A percentile compares a stretch with the other conserved stretches of the same genome.
Evolutionary conservation across 2,797 vertebrate genomes (phyloP).

Genomic region (Pseudomugil gertrudae): DNA sequence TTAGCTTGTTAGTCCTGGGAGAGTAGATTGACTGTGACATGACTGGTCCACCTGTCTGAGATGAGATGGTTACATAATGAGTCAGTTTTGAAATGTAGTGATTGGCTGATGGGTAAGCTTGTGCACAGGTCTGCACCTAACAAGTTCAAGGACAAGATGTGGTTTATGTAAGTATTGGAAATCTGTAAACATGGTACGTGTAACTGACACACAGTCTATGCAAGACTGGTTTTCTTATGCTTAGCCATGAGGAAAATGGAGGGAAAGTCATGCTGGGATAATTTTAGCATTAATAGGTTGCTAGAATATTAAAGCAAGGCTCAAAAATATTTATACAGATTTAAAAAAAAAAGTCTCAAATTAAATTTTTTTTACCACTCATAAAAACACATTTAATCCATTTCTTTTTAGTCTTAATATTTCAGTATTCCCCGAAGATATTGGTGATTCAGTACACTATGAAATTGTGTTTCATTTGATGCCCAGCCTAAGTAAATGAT

Average conservation of each 20-base stretch:
- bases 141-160: conserved; percentile 16
- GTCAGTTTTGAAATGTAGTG: conserved; percentile 53
- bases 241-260: neutral
- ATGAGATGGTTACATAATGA: conserved; percentile 68
- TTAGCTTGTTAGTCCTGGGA: conserved; percentile 67
- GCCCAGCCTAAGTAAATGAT: conserved; percentile 8
- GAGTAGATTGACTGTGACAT: conserved; percentile 72
- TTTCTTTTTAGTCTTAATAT: neutral
- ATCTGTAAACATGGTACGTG: neutral
- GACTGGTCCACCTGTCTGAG: conserved; percentile 57
- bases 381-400: neutral
- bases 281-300: neutral
- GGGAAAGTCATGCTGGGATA: neutral
- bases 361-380: neutral
- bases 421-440: neutral
- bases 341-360: neutral
- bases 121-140: conserved; percentile 33
- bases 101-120: conserved; percentile 50
- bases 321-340: neutral
- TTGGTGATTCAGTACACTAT: neutral
- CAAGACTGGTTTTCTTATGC: neutral
- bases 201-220: neutral
- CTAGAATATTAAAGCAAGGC: neutral
- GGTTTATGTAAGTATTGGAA: conserved; percentile 14
- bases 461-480: neutral